Base-by-base conservation (phyloP, 2,797 vertebrate species). In the Channa striata region DNA sequence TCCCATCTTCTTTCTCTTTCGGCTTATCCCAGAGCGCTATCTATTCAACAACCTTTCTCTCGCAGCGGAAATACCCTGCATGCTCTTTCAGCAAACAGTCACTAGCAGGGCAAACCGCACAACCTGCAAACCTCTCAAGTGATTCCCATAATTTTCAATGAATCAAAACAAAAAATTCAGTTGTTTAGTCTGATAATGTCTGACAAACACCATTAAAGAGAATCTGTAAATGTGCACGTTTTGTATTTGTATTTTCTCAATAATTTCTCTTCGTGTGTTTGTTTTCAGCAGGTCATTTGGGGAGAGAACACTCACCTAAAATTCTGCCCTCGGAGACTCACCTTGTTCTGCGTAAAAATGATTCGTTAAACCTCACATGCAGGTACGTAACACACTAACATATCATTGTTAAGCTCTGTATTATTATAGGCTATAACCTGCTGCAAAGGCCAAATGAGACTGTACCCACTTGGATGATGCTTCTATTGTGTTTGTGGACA, bases 301-400 rank as follows among this genome's bases (percentile, higher is more conserved):
- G 77, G 43, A 81, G 16, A 58, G 54, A 48, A 4, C 67, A 30
- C 25, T 33, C 51, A 1, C 92, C 87, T 0, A 85, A 69, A 72
- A 90, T 93, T 77, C 42, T 36, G 36, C 91, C 91, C 2, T 11
- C 79, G 14, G 37, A 44, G 6, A 75, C 86, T 53, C 77, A 87
- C 40, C 72, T 86, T 33, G 5, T 92, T 68, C 72, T 63, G 70
- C 82, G 84, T 11, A 82, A 74, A 46, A 83, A 83, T n/a, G 72
- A 47, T 16, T 43, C 16, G 1, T 84, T 95, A 61, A 84, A 1
- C 46, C 91, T 95, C 68, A 79, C 6, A 36, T 95, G 94, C 94
- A 94, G 91, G 94, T 95, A 92, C 34, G 82, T 68, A 57, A 61
- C 61, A 67, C 42, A 52, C 60, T 39, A 9, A 34, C 16, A 47